Base-by-base conservation (phyloP, 1,140 invertebrate genomes). In the Apis cerana region DNA sequence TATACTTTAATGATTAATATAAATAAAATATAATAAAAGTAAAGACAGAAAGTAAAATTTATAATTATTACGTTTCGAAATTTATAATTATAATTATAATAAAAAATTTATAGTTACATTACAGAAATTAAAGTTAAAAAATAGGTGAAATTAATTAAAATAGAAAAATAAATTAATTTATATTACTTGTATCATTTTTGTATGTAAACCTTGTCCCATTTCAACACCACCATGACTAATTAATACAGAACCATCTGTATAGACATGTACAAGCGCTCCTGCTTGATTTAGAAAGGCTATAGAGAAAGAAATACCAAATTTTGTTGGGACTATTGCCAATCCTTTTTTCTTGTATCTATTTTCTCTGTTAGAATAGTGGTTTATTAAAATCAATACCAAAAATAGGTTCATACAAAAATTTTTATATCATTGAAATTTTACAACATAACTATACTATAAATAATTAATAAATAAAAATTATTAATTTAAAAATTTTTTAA, bases 131-230 rank as follows among this genome's bases (percentile, higher is more conserved):
- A 54, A 52, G 50, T 48, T 52, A 19, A 67, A 59, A 80, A 65
- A 54, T 27, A 72, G 59, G 48, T 59, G 8, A 33, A 59, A 23
- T 27, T 50, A 62, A 52, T 21, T 62, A 56, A 76, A 62, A 54
- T n/a, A 75, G 61, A 54, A 50, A 72, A 77, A 58, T 59, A 85
- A 43, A 43, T 43, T 43, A 43, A 43, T 43, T 43, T 43, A 43
- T 43, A 43, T 82, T 90, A 96, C 96, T 95, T 99, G 98, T 80
- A 98, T 97, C 96, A 99, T 98, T 95, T 99, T 99, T 1, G 98
- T 99, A 90, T 99, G 97, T 0, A 99, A 93, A 3, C 98, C 99
- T 94, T 99, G 98, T 0, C 99, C 99, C 97, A 99, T 99, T 95
- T 99, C 98, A 23, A 97, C 97, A 23, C 98, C 98, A 64, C 97